phyloP scores from a whole-genome alignment of 2,797 vertebrate genomes.

The Hirundo rustica region DNA sequence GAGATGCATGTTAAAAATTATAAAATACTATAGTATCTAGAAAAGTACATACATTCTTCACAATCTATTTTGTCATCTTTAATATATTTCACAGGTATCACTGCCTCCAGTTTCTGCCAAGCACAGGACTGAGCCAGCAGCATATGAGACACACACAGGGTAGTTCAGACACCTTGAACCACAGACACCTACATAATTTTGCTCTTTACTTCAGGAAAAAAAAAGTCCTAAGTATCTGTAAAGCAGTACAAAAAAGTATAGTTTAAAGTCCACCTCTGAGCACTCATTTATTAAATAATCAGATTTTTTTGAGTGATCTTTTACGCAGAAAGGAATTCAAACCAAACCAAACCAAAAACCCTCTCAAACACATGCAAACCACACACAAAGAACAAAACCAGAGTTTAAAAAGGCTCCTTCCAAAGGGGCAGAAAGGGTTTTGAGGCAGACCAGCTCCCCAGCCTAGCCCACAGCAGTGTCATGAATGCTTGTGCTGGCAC shows the following conservation, averaged over 20 bases:
- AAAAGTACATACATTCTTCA: neutral
- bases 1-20: neutral
- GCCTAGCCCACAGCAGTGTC: neutral
- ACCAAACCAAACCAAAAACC: neutral
- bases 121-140: neutral
- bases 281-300: neutral
- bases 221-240: neutral
- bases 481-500: neutral
- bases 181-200: neutral
- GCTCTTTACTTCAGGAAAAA: neutral
- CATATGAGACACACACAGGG: neutral
- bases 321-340: neutral
- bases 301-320: neutral
- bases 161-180: neutral
- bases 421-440: neutral
- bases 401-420: neutral
- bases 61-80: neutral
- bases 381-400: neutral
- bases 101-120: neutral
- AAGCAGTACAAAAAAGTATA: neutral
- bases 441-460: neutral
- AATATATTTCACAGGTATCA: neutral
- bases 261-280: neutral
- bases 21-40: neutral
- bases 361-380: neutral